Base-by-base conservation (phyloP, 2,797 vertebrate genomes). In the Peromyscus melanophrys region DNA sequence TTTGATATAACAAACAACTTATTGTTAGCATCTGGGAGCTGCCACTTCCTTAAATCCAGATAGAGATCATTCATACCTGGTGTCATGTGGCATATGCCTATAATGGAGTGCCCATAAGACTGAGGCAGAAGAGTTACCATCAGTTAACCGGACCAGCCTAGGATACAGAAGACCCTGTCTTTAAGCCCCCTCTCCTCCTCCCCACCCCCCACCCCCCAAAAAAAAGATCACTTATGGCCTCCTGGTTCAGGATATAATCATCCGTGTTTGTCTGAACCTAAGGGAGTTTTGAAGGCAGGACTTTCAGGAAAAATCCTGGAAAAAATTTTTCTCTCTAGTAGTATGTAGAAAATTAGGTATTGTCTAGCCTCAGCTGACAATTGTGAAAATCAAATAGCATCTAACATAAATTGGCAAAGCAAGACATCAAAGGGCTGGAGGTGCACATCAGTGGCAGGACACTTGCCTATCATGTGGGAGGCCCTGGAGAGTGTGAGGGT, bases 221-320 rank as follows among this genome's bases (percentile, higher is more conserved):
- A 40, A 4, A 37, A 3, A 34, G 0, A 11, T 63, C 27, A 19
- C 27, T 6, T n/a, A 43, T 46, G 37, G 11, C 55, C 17, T 95
- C 80, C 86, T 94, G 52, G 31, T 88, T 21, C 81, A 93, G 31
- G n/a, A 43, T 71, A 52, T 25, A 89, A 23, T 78, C 49, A 76
- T 84, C 57, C 5, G 1, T 17, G 27, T 92, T 93, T 82, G 9
- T 23, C 27, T 86, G 27, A n/a, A 31, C 29, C 78, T 46, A 6
- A 90, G 49, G 73, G 52, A 88, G 25, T 89, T 63, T 57, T 21
- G 23, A 71, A 92, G n/a, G 61, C 19, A 27, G 27, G 21, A n/a
- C 37, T 75, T 87, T 52, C 57, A 21, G 34, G 55, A 71, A 17
- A 17, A 83, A 57, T 83, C 46, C 31, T 78, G 25, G 37, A 27